phyloP scores from a whole-genome alignment of 2,113 vertebrate species.

The Eulemur rufifrons region DNA sequence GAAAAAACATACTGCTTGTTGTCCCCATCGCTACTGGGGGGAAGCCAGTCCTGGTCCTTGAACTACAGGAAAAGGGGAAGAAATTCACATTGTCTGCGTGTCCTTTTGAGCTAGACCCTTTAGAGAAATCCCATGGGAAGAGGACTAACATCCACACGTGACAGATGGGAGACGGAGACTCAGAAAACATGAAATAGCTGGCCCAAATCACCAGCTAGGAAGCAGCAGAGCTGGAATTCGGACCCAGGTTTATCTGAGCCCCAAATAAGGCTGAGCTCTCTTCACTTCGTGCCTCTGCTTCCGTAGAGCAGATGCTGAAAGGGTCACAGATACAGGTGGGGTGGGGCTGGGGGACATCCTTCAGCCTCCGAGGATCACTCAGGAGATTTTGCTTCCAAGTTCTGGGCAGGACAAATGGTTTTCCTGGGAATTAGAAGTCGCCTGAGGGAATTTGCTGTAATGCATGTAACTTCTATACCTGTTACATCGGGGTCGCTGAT shows the following conservation, averaged over 20 bases:
- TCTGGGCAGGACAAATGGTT: neutral
- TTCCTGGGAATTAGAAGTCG: neutral
- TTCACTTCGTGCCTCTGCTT: neutral
- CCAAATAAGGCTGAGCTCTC: neutral
- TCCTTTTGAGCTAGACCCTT: neutral
- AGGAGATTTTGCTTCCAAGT: neutral
- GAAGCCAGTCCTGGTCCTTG: neutral
- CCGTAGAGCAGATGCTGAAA: neutral
- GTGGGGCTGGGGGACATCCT: neutral
- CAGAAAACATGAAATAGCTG: neutral
- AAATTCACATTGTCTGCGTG: neutral
- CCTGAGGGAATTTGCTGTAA: neutral
- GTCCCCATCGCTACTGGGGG: neutral
- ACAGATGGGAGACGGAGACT: neutral
- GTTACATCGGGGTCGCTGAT: neutral
- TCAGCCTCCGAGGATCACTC: neutral
- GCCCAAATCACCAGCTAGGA: neutral
- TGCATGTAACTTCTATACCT: neutral
- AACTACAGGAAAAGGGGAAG: neutral
- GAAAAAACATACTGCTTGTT: neutral
- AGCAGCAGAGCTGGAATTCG: neutral
- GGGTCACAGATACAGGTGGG: neutral
- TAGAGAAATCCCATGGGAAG: neutral
- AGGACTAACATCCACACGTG: neutral
- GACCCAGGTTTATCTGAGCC: neutral